Conservation (phyloP, 2,797 vertebrate species). For the Acanthurus leucopareius region DNA sequence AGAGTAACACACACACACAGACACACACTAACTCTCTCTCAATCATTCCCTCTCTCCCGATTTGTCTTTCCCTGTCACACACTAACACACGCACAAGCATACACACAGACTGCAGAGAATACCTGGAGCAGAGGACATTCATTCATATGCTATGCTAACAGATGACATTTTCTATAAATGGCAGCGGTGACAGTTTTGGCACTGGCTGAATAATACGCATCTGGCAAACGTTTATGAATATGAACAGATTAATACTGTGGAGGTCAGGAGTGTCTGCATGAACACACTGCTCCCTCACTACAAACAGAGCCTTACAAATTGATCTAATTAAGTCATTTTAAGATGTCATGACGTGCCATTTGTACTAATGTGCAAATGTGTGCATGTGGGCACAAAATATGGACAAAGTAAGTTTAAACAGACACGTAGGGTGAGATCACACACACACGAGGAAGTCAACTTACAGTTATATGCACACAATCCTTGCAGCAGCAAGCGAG, state of each 20-base stretch:
- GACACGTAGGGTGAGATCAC: slow-evolving; percentile 15
- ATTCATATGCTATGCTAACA: slow-evolving; percentile 53
- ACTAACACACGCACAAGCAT: slow-evolving; percentile 15
- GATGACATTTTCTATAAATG: slow-evolving; percentile 71
- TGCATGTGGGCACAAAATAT: slow-evolving; percentile 42
- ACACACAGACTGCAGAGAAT: slow-evolving; percentile 51
- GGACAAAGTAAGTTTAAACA: slow-evolving; percentile 32
- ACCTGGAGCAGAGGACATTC: slow-evolving; percentile 66
- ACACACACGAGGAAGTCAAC: slow-evolving; percentile 64
- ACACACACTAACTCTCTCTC: slow-evolving; percentile 37
- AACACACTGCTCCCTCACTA: slow-evolving; percentile 31
- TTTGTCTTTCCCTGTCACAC: slow-evolving; percentile 28
- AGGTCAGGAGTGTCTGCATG: slow-evolving; percentile 62
- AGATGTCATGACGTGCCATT: slow-evolving; percentile 65
- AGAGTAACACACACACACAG: slow-evolving; percentile 44
- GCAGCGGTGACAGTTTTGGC: slow-evolving; percentile 57
- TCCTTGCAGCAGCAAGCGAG: slow-evolving; percentile 51
- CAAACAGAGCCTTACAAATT: slow-evolving; percentile 65
- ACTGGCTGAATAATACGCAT: slow-evolving; percentile 38
- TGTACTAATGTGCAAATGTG: slow-evolving; percentile 53
- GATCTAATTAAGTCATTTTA: slow-evolving; percentile 75
- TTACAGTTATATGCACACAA: slow-evolving; percentile 72
- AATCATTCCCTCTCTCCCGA: slow-evolving; percentile 50
- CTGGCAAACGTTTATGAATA: slow-evolving; percentile 54
- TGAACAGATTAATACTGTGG: slow-evolving; percentile 45